Evolutionary conservation across 1,140 invertebrate species (phyloP).

Genomic region (Ostrea denselamellosa): DNA sequence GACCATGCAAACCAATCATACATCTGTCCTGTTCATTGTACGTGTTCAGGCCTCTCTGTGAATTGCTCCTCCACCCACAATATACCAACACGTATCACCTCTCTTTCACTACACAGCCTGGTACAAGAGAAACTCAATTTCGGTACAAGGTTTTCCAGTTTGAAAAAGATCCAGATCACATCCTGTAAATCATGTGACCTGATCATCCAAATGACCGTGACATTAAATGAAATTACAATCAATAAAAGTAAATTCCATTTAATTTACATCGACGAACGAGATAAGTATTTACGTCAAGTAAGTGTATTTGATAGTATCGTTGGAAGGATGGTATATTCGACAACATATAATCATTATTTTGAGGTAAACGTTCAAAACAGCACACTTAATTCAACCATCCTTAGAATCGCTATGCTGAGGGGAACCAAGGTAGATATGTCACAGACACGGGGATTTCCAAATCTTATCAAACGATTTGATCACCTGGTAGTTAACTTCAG

Average conservation of each 20-base stretch:
- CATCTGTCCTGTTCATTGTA: not conserved
- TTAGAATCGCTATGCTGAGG: not conserved
- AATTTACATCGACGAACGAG: not conserved
- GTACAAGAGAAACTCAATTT: not conserved
- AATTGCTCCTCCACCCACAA: not conserved
- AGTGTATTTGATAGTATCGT: not conserved
- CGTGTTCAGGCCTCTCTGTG: not conserved
- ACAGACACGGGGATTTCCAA: not conserved
- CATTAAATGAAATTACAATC: not conserved
- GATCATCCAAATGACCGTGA: not conserved
- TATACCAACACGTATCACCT: not conserved
- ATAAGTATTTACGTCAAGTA: not conserved
- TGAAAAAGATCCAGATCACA: not conserved
- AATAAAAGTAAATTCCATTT: not conserved
- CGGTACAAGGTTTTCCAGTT: not conserved
- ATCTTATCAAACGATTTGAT: not conserved
- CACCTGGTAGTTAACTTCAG: not conserved
- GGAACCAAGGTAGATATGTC: not conserved
- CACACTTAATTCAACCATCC: not conserved
- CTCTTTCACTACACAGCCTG: not conserved
- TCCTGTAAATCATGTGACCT: not conserved
- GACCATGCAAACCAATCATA: not conserved
- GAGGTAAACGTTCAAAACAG: not conserved
- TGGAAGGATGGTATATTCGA: not conserved
- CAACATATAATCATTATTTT: not conserved